phyloP scores from a whole-genome alignment of 1,140 invertebrate genomes.

The Zaprionus inermis region DNA sequence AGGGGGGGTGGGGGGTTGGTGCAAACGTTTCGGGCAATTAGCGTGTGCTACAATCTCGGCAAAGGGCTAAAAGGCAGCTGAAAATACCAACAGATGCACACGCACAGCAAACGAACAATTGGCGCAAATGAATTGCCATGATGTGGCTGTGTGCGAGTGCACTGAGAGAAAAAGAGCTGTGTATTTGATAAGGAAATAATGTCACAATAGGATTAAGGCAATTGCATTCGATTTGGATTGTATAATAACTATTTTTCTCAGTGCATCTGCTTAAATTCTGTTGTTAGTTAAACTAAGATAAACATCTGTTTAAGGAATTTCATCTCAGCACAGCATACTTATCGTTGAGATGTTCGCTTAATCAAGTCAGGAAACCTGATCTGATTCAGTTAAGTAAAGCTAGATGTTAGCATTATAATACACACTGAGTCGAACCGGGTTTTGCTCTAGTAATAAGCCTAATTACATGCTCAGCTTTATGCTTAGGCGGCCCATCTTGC shows the following conservation, averaged over 20 bases:
- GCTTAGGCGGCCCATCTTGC: not conserved
- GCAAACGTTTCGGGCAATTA: conserved; percentile 72
- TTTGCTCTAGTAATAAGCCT: not conserved
- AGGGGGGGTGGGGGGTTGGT: too few relatives aligned
- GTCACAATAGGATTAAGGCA: too few relatives aligned
- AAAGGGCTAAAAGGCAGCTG: conserved; percentile 63
- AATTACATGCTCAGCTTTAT: not conserved
- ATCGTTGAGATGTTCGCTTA: too few relatives aligned
- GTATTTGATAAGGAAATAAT: not conserved
- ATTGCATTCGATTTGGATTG: too few relatives aligned
- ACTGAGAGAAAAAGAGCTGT: not conserved
- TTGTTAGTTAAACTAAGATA: too few relatives aligned
- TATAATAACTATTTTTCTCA: too few relatives aligned
- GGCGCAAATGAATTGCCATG: conserved; percentile 57
- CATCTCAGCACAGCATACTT: too few relatives aligned
- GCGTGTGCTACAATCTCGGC: conserved; percentile 76
- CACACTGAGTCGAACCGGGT: not conserved
- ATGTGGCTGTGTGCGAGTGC: not conserved
- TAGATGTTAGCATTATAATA: not conserved
- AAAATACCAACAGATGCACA: conserved; percentile 57
- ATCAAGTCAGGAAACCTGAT: too few relatives aligned
- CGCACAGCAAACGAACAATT: conserved; percentile 45
- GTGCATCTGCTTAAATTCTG: not conserved
- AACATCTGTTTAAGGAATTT: too few relatives aligned
- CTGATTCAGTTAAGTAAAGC: not conserved